Conservation (phyloP, 2,888 invertebrate species). For the Mycalesis mineus region DNA sequence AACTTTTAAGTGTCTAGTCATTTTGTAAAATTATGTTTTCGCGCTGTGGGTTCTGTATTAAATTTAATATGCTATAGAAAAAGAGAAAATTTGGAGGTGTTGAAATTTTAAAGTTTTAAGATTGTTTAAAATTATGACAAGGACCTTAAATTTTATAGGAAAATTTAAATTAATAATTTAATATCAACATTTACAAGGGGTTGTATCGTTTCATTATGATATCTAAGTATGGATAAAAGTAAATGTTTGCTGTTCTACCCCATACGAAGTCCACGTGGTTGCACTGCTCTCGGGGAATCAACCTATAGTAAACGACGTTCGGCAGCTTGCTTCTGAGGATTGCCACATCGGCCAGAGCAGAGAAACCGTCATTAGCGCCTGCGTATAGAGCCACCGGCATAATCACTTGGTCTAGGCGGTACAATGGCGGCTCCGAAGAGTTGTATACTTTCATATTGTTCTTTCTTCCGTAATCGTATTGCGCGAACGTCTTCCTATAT, state of each 20-base stretch:
- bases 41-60: too few relatives aligned
- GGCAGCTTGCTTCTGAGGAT: conserved; percentile 30
- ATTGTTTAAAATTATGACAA: too few relatives aligned
- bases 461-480: conserved; percentile 40
- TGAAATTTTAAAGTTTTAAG: too few relatives aligned
- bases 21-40: too few relatives aligned
- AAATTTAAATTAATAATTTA: too few relatives aligned
- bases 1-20: too few relatives aligned
- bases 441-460: conserved; percentile 33
- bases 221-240: background rate
- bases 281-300: conserved; percentile 25
- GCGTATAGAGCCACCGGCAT: conserved; percentile 35
- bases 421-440: conserved; percentile 33
- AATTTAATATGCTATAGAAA: too few relatives aligned
- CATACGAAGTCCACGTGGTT: conserved; percentile 39
- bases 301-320: conserved; percentile 34
- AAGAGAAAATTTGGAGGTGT: too few relatives aligned
- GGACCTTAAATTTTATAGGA: too few relatives aligned
- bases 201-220: background rate
- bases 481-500: conserved; percentile 33
- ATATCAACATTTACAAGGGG: background rate
- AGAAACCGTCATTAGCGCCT: conserved; percentile 34
- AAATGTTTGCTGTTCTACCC: conserved; percentile 20
- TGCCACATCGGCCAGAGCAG: conserved; percentile 31
- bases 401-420: conserved; percentile 35